Conservation (phyloP, 2,888 invertebrate species). For the Yponomeuta plumbellus region DNA sequence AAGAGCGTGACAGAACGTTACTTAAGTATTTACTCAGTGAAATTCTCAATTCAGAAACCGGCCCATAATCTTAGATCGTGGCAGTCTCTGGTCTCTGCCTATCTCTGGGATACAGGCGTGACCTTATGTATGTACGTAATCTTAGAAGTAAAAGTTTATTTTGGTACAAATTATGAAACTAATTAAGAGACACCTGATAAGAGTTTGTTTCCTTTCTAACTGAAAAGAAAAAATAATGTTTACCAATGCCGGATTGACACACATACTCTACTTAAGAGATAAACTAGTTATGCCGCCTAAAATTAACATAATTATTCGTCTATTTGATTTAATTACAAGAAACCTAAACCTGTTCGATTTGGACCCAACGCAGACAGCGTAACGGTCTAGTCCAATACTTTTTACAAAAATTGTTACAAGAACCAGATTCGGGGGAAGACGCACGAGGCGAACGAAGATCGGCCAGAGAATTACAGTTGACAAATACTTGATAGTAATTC, state of each 20-base stretch:
- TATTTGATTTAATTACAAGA: neutral
- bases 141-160: neutral
- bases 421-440: neutral
- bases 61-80: too few species aligned
- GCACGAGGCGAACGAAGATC: neutral
- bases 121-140: too few species aligned
- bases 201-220: neutral
- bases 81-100: too few species aligned
- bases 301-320: neutral
- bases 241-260: neutral
- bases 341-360: neutral
- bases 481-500: too few species aligned
- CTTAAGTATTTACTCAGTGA: too few species aligned
- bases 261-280: neutral
- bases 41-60: too few species aligned
- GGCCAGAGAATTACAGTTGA: too few species aligned
- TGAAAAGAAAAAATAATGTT: neutral
- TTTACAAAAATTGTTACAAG: neutral
- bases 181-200: neutral
- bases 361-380: neutral
- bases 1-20: too few species aligned
- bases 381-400: neutral
- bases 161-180: neutral
- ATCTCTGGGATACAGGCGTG: too few species aligned
- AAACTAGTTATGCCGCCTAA: neutral